A percentile compares a stretch with the other conserved stretches of the same genome.
Conservation (phyloP, 1,140 invertebrate species). For the Aricia agestis region DNA sequence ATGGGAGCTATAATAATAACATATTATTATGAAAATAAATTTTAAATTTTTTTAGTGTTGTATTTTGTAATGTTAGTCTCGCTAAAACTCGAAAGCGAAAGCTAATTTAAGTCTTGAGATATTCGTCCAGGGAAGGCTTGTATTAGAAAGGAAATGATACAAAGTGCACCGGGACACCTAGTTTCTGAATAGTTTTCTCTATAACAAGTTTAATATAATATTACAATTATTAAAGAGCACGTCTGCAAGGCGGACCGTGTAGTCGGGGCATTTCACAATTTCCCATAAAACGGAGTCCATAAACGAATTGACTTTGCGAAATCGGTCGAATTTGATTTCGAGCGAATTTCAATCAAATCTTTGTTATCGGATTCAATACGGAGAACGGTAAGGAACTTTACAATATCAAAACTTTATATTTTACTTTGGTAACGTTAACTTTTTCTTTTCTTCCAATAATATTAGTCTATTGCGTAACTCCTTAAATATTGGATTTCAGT, state of each 20-base stretch:
- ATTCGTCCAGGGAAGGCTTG: no score
- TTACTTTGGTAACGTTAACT: background rate
- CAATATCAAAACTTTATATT: background rate
- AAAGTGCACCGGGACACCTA: no score
- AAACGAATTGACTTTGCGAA: slow-evolving; percentile 52
- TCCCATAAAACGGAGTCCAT: slow-evolving; percentile 58
- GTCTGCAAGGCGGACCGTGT: background rate
- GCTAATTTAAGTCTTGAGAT: no score
- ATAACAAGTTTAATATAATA: no score
- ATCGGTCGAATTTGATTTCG: slow-evolving; percentile 52
- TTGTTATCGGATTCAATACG: slow-evolving; percentile 32
- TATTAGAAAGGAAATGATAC: no score
- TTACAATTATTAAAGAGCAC: background rate
- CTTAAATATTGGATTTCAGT: background rate
- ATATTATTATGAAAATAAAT: no score
- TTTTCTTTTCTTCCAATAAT: background rate
- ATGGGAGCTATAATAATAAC: no score
- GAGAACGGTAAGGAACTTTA: background rate
- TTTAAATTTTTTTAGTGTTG: no score
- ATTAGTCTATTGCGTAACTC: background rate
- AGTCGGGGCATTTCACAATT: slow-evolving; percentile 25
- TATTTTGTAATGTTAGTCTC: no score
- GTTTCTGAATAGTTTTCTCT: no score
- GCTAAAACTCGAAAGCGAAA: no score
- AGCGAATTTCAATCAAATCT: slow-evolving; percentile 44